phyloP scores from a whole-genome alignment of 1,140 invertebrate genomes.

The Diuraphis noxia region DNA sequence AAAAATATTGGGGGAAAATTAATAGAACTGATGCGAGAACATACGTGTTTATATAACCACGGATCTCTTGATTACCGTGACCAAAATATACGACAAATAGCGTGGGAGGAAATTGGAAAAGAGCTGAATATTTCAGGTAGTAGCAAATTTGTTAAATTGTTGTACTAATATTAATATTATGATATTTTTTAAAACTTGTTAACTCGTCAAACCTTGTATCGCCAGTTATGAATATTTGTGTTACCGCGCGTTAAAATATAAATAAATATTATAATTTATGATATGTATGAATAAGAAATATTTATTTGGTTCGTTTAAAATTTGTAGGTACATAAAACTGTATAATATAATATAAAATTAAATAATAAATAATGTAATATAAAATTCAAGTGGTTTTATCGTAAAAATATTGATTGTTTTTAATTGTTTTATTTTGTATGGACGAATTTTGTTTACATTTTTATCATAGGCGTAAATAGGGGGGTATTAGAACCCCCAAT shows the following conservation, averaged over 20 bases:
- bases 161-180: conserved; percentile 27
- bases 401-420: not conserved
- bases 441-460: not conserved
- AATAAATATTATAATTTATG: conserved; percentile 3
- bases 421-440: not conserved
- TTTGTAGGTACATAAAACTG: not conserved
- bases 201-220: conserved; percentile 14
- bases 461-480: no score
- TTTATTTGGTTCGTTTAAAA: not conserved
- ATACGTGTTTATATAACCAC: not conserved
- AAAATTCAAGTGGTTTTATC: not conserved
- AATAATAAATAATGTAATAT: not conserved
- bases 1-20: not conserved
- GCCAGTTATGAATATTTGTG: no score
- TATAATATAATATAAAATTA: not conserved
- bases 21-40: not conserved
- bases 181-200: conserved; percentile 22
- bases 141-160: conserved; percentile 19
- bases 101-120: conserved; percentile 1
- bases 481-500: no score
- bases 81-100: not conserved
- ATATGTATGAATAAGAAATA: not conserved
- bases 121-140: conserved; percentile 27
- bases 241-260: not conserved
- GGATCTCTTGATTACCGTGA: conserved; percentile 15